phyloP scores from a whole-genome alignment of 2,888 invertebrate genomes.

The Synanthedon vespiformis region DNA sequence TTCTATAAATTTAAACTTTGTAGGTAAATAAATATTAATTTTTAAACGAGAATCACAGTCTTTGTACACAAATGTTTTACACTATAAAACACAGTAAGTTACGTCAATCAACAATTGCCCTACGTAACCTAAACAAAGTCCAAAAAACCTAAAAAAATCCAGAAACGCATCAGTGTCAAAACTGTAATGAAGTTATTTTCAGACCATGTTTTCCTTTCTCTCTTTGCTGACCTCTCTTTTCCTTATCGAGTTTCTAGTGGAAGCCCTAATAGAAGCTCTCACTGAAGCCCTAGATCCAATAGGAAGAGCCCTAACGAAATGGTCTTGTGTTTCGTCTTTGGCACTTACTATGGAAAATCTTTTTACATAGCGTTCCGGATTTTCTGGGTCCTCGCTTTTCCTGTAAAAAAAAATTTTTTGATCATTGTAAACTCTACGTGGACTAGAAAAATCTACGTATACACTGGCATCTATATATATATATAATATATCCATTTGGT shows the following conservation, averaged over 20 bases:
- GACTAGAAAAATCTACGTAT: too few species aligned
- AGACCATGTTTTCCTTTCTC: constrained; percentile 22
- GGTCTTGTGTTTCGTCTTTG: constrained; percentile 18
- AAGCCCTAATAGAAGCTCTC: constrained; percentile 45
- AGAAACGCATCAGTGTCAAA: neutral
- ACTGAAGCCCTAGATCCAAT: constrained; percentile 47
- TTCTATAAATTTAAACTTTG: too few species aligned
- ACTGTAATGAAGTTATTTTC: constrained; percentile 6
- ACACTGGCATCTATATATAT: too few species aligned
- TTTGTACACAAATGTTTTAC: too few species aligned
- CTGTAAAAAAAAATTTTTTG: neutral
- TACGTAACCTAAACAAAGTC: too few species aligned
- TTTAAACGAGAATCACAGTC: too few species aligned
- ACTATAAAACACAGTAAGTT: too few species aligned
- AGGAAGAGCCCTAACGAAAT: constrained; percentile 40
- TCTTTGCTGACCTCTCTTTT: constrained; percentile 12
- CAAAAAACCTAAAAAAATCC: too few species aligned
- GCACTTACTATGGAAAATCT: constrained; percentile 21
- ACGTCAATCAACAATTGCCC: too few species aligned
- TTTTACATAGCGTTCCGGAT: constrained; percentile 37
- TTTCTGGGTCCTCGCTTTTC: constrained; percentile 18
- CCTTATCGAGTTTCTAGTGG: constrained; percentile 26
- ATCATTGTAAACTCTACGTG: too few species aligned
- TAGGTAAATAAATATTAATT: too few species aligned
- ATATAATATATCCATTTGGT: too few species aligned